Percentiles rank a stretch among this genome's conserved stretches.
These are phyloP conservation scores for Pogonus chalceus DNA, from an alignment of 1,140 invertebrate species.

Conservation along the genomic window DNA sequence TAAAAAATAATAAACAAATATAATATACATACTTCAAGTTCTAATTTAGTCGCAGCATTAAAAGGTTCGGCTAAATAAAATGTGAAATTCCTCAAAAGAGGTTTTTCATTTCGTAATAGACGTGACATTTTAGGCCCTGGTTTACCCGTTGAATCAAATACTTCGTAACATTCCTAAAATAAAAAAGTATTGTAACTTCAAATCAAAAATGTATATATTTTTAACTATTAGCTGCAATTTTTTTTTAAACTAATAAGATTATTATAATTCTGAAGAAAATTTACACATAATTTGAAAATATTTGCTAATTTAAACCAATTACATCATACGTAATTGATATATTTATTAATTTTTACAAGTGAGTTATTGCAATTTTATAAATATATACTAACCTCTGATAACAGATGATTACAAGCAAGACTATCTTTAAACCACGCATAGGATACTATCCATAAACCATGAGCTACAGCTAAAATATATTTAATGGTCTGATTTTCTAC, in stretches of 20 bases:
- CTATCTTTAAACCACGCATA: conserved; percentile 30
- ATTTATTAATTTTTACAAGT: too few species aligned
- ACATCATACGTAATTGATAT: too few species aligned
- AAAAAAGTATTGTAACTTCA: conserved; percentile 6
- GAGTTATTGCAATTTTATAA: too few species aligned
- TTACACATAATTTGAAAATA: too few species aligned
- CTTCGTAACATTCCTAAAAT: conserved; percentile 29
- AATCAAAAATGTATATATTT: neutral
- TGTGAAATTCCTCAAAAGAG: conserved; percentile 26
- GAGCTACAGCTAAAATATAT: conserved; percentile 28
- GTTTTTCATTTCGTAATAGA: conserved; percentile 17
- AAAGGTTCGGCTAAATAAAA: conserved; percentile 26
- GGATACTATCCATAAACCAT: conserved; percentile 30
- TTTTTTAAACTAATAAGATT: too few species aligned
- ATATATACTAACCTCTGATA: conserved; percentile 27
- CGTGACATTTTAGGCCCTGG: conserved; percentile 26
- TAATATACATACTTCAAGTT: conserved; percentile 24
- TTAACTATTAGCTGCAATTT: too few species aligned
- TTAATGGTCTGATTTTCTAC: conserved; percentile 31
- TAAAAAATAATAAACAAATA: neutral
- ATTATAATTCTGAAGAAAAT: too few species aligned
- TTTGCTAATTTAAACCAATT: too few species aligned
- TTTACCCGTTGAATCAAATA: conserved; percentile 23
- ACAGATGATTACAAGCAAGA: conserved; percentile 22
- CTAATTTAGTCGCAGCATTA: conserved; percentile 17